Conservation (phyloP, 1,140 invertebrate genomes). For the Trichonephila clavata region DNA sequence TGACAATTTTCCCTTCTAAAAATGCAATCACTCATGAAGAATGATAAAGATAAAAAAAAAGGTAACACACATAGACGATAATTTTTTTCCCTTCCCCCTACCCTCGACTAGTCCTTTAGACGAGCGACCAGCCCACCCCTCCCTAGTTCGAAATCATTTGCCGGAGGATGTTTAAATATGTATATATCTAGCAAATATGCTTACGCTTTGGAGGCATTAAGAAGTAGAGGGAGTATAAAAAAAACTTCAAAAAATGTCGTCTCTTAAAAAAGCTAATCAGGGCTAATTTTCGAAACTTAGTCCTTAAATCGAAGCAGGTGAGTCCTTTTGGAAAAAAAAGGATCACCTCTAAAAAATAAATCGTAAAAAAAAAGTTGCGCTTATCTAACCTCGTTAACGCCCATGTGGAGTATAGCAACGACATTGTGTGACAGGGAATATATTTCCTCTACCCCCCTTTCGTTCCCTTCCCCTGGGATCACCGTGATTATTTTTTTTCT, state of each 20-base stretch:
- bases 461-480: not conserved
- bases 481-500: not conserved
- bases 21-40: slow-evolving; percentile 45
- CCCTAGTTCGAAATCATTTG: slow-evolving; percentile 32
- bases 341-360: slow-evolving; percentile 44
- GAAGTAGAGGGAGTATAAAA: not conserved
- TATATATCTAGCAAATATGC: slow-evolving; percentile 35
- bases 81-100: slow-evolving; percentile 3
- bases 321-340: slow-evolving; percentile 17
- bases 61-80: not conserved
- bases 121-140: slow-evolving; percentile 5
- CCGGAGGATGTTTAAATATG: slow-evolving; percentile 46
- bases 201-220: not conserved
- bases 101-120: not conserved
- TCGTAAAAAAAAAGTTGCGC: not conserved
- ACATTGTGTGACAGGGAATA: slow-evolving; percentile 42
- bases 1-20: slow-evolving; percentile 36
- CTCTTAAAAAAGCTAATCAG: slow-evolving; percentile 49
- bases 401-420: slow-evolving; percentile 38
- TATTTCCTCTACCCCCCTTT: not conserved
- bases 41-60: slow-evolving; percentile 24
- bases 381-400: slow-evolving; percentile 55
- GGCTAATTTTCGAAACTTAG: slow-evolving; percentile 49
- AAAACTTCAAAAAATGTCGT: not conserved
- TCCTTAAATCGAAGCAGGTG: slow-evolving; percentile 36